Conservation (phyloP, 1,140 invertebrate species). For the Archivesica marissinica region DNA sequence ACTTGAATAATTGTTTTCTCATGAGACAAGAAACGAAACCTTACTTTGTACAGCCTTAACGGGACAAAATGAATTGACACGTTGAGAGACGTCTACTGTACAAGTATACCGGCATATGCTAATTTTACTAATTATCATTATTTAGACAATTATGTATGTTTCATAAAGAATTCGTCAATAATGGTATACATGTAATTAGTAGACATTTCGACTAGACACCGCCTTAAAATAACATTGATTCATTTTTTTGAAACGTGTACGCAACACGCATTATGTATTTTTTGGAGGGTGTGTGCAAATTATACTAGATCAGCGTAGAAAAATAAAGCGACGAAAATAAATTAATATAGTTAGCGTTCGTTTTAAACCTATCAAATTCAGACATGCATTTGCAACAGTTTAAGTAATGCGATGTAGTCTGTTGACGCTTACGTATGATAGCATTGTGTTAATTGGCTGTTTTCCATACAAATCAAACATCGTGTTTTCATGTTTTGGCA, state of each 20-base stretch:
- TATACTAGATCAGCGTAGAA: too few relatives aligned
- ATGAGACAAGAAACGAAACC: not conserved
- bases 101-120: not conserved
- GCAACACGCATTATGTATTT: not conserved
- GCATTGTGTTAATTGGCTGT: too few relatives aligned
- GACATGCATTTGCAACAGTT: too few relatives aligned
- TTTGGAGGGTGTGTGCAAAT: too few relatives aligned
- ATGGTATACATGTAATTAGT: constrained; percentile 10
- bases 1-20: not conserved
- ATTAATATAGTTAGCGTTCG: too few relatives aligned
- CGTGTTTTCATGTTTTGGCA: not conserved
- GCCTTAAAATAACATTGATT: not conserved
- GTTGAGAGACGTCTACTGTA: not conserved
- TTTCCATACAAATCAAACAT: too few relatives aligned
- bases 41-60: too few relatives aligned
- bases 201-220: not conserved
- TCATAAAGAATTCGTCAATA: constrained; percentile 11
- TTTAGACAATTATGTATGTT: constrained; percentile 13
- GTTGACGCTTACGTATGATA: too few relatives aligned
- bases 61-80: too few relatives aligned
- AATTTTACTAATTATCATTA: not conserved
- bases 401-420: too few relatives aligned
- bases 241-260: not conserved
- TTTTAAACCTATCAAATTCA: too few relatives aligned
- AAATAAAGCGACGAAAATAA: too few relatives aligned